phyloP scores from a whole-genome alignment of 2,113 vertebrate species.

The Panurus biarmicus region DNA sequence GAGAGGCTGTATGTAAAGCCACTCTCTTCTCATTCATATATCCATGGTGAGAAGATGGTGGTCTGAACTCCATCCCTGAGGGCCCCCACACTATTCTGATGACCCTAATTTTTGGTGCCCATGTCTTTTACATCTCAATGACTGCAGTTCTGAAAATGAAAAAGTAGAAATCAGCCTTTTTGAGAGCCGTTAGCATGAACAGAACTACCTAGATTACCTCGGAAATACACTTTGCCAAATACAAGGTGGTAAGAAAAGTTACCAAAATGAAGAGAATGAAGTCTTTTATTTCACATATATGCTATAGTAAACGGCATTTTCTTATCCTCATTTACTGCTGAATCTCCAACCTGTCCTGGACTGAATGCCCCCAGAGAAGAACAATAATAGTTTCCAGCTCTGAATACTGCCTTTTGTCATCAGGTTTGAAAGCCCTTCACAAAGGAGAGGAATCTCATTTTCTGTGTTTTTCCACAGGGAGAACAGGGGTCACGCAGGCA shows the following conservation, averaged over 20 bases:
- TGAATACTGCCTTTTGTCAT: conserved; percentile 53
- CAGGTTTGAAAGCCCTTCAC: conserved; percentile 43
- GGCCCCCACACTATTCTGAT: not conserved
- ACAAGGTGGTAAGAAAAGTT: not conserved
- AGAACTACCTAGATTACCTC: not conserved
- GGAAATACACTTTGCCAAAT: not conserved
- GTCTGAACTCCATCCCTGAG: not conserved
- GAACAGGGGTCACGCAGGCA: not conserved
- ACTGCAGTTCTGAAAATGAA: not conserved
- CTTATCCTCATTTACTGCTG: not conserved
- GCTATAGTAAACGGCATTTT: not conserved
- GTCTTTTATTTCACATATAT: not conserved
- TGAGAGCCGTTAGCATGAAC: not conserved
- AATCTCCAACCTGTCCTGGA: conserved; percentile 22
- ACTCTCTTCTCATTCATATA: not conserved
- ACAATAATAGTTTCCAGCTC: conserved; percentile 38
- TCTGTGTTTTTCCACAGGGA: conserved; percentile 44
- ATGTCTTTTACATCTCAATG: not conserved
- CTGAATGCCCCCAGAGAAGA: conserved; percentile 35
- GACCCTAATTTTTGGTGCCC: not conserved
- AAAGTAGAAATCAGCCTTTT: not conserved
- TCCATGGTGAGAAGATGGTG: not conserved
- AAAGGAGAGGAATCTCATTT: conserved; percentile 55
- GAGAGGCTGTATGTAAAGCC: not conserved
- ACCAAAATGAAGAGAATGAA: not conserved